Evolutionary conservation across 1,140 invertebrate species (phyloP).

Genomic region (Drosophila novamexicana): DNA sequence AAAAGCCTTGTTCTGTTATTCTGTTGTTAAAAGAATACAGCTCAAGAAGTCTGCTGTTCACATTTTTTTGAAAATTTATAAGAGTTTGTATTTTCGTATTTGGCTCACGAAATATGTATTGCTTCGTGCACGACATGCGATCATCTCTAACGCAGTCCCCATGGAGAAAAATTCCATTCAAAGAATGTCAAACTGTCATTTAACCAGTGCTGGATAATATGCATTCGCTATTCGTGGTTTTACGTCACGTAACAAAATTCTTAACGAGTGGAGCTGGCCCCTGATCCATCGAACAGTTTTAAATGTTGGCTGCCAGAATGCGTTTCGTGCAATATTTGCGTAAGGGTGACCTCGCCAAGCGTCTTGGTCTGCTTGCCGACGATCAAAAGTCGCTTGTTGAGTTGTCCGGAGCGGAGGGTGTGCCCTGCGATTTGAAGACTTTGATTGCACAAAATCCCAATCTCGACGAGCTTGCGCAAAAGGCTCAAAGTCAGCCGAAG

Average conservation of each 20-base stretch:
- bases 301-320: conserved; percentile 81
- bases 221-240: not conserved
- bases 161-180: conserved; percentile 40
- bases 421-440: conserved; percentile 66
- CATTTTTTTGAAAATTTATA: too few relatives aligned
- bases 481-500: conserved; percentile 47
- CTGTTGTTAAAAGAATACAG: too few relatives aligned
- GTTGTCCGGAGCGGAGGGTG: conserved; percentile 53
- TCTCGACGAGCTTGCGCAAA: conserved; percentile 58
- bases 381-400: conserved; percentile 72
- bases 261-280: conserved; percentile 17
- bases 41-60: too few relatives aligned
- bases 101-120: too few relatives aligned
- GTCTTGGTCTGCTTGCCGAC: conserved; percentile 73
- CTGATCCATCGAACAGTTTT: conserved; percentile 49
- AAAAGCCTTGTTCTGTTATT: too few relatives aligned
- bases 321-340: conserved; percentile 83
- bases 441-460: conserved; percentile 69
- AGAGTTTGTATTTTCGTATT: too few relatives aligned
- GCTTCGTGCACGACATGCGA: not conserved
- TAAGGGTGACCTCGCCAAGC: conserved; percentile 67
- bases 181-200: conserved; percentile 5
- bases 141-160: not conserved
- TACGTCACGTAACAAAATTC: conserved; percentile 18
- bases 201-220: conserved; percentile 43